Conservation (phyloP, 2,797 vertebrate genomes). For the Alca torda region DNA sequence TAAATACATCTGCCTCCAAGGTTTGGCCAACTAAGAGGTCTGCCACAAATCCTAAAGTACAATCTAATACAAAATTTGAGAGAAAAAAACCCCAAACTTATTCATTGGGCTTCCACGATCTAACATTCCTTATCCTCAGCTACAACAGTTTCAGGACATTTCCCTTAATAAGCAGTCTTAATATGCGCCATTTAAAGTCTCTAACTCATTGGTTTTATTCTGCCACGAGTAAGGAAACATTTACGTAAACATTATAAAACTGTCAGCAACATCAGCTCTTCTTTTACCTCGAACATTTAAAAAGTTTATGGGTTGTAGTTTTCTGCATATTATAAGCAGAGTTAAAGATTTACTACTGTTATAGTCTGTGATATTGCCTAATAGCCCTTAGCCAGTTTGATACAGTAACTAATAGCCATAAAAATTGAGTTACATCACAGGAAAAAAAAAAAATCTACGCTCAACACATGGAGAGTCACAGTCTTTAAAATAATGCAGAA, state of each 20-base stretch:
- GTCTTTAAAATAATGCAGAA: not conserved
- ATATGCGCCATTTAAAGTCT: not conserved
- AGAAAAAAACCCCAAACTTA: accelerated
- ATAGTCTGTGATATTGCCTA: not conserved
- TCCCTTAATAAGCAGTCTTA: not conserved
- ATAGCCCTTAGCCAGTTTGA: not conserved
- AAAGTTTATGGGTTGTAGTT: not conserved
- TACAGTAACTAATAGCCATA: not conserved
- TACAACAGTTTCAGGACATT: not conserved
- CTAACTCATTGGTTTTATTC: conserved; percentile 11
- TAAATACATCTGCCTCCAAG: not conserved
- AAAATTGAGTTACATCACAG: not conserved
- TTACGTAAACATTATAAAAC: not conserved
- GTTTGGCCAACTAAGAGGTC: not conserved
- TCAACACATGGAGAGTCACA: not conserved
- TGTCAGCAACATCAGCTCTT: not conserved
- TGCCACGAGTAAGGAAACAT: not conserved
- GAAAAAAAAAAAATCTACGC: not conserved
- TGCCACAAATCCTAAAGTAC: not conserved
- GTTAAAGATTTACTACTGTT: not conserved
- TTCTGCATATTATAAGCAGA: not conserved
- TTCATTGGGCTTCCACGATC: not conserved
- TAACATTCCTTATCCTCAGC: not conserved
- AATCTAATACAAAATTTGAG: not conserved
- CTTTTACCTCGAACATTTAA: not conserved